These are phyloP conservation scores for Tortricodes alternella DNA, from an alignment of 2,888 invertebrate species.

Conservation along the genomic window DNA sequence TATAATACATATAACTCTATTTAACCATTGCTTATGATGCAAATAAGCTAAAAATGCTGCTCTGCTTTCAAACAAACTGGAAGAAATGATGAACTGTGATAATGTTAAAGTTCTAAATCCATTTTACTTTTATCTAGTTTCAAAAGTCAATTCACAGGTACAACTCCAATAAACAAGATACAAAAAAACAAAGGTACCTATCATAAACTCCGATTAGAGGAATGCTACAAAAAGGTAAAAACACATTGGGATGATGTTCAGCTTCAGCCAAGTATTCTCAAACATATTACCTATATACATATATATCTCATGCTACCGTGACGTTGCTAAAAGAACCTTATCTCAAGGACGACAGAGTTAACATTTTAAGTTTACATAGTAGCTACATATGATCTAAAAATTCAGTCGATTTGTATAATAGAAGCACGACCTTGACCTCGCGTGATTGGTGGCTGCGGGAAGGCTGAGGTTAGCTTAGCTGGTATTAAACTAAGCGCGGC, in stretches of 20 bases:
- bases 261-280: neutral
- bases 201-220: neutral
- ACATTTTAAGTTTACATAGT: neutral
- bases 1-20: too few species aligned
- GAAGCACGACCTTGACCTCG: conserved; percentile 26
- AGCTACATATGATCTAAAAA: neutral
- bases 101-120: too few species aligned
- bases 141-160: neutral
- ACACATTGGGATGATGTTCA: neutral
- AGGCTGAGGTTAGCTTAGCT: conserved; percentile 2
- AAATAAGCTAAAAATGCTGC: too few species aligned
- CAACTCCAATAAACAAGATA: neutral
- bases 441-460: conserved; percentile 10
- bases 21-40: too few species aligned
- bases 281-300: too few species aligned
- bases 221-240: neutral
- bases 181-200: neutral
- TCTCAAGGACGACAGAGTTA: too few species aligned
- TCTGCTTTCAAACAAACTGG: too few species aligned
- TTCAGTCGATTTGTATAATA: conserved; percentile 10
- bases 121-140: too few species aligned
- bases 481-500: conserved; percentile 2
- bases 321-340: too few species aligned
- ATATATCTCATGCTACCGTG: too few species aligned
- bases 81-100: too few species aligned